Percentiles rank a stretch among this genome's conserved stretches.
These are phyloP conservation scores for Salarias fasciatus DNA, from an alignment of 2,797 vertebrate genomes.

Conservation along the genomic window DNA sequence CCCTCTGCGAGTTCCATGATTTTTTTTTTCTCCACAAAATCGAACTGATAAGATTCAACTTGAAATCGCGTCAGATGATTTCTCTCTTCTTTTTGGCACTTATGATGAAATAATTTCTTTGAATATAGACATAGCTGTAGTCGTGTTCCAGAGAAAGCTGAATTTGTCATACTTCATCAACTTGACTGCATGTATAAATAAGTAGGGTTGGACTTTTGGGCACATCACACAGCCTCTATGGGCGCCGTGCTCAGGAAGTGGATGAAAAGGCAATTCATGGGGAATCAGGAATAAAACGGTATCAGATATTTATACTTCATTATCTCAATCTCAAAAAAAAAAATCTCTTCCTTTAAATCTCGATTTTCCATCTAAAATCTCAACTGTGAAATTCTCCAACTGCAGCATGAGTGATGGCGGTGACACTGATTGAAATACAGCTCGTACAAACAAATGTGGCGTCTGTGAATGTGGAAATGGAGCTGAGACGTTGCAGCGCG, in stretches of 20 bases:
- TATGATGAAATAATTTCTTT: conserved; percentile 33
- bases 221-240: conserved; percentile 29
- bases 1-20: not conserved
- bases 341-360: conserved; percentile 5
- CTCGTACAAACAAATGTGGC: conserved; percentile 13
- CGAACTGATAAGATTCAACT: conserved; percentile 17
- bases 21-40: conserved; percentile 9
- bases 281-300: conserved; percentile 6
- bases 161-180: conserved; percentile 40
- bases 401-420: conserved; percentile 24
- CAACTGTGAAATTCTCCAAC: too few species aligned
- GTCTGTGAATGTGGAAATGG: conserved; percentile 26
- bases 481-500: conserved; percentile 47
- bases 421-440: conserved; percentile 50
- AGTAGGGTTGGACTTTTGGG: conserved; percentile 19
- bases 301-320: not conserved
- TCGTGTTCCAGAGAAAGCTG: conserved; percentile 43
- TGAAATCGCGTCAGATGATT: conserved; percentile 29
- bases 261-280: conserved; percentile 29
- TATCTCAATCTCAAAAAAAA: conserved; percentile 15
- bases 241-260: conserved; percentile 21
- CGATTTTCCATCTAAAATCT: conserved; percentile 30
- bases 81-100: conserved; percentile 32
- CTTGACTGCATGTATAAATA: conserved; percentile 34
- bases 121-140: conserved; percentile 34